These are phyloP conservation scores for Gymnosoma rotundatum DNA, from an alignment of 2,888 invertebrate species.

Conservation along the genomic window DNA sequence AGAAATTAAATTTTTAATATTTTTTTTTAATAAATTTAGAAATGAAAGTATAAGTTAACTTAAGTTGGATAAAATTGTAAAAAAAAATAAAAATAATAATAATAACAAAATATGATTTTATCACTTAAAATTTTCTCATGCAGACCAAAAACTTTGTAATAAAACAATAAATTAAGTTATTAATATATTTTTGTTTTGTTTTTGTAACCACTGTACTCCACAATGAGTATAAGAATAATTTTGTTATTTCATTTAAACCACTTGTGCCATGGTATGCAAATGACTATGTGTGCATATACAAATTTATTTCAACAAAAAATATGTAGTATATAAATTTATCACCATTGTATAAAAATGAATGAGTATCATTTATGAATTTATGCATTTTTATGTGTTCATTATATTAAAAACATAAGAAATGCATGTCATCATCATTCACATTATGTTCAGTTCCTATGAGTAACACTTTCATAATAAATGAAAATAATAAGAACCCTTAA, in stretches of 20 bases:
- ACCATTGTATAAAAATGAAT: conserved; percentile 18
- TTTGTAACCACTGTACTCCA: neutral
- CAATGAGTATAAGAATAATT: neutral
- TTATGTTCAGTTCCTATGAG: conserved; percentile 49
- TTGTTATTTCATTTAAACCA: conserved; percentile 25
- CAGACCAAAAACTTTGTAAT: too few species aligned
- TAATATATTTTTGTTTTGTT: too few species aligned
- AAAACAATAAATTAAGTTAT: too few species aligned
- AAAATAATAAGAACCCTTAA: conserved; percentile 46
- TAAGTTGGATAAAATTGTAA: too few species aligned
- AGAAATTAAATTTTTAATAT: too few species aligned
- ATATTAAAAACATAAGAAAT: conserved; percentile 52
- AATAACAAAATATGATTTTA: too few species aligned
- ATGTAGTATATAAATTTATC: conserved; percentile 2
- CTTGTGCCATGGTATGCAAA: neutral
- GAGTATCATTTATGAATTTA: conserved; percentile 52
- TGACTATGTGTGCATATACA: neutral
- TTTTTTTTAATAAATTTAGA: too few species aligned
- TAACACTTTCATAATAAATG: conserved; percentile 44
- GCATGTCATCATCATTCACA: conserved; percentile 55
- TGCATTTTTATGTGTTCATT: conserved; percentile 61
- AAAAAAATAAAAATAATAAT: too few species aligned
- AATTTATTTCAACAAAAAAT: neutral
- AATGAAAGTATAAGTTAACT: too few species aligned
- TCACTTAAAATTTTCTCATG: too few species aligned